Conservation (phyloP, 2,888 invertebrate genomes). For the Heliconius ethilla region DNA sequence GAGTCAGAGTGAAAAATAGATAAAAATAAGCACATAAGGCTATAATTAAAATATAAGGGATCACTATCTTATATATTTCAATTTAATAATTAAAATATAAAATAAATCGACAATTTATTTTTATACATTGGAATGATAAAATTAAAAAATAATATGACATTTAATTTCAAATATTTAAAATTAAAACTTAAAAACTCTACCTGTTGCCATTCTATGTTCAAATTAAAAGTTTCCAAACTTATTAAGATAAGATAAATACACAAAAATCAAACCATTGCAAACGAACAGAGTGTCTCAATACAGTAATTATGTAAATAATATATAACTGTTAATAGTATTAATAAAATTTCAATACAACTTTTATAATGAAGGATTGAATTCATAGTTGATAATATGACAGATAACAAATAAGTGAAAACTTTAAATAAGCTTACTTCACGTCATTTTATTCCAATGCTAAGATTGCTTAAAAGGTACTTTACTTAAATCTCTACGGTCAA, state of each 20-base stretch:
- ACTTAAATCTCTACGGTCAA: slow-evolving; percentile 39
- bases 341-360: neutral
- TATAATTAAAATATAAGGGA: too few relatives aligned
- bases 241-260: neutral
- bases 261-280: neutral
- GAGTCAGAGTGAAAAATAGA: too few relatives aligned
- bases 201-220: neutral
- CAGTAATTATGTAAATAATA: slow-evolving; percentile 1
- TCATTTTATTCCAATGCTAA: slow-evolving; percentile 46
- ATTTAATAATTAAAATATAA: too few relatives aligned
- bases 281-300: neutral
- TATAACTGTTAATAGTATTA: neutral
- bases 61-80: too few relatives aligned
- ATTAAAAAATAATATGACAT: neutral
- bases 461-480: slow-evolving; percentile 40
- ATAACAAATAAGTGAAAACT: slow-evolving; percentile 36
- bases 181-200: neutral
- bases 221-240: neutral
- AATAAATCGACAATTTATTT: too few relatives aligned
- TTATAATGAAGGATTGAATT: slow-evolving; percentile 29
- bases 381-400: slow-evolving; percentile 22
- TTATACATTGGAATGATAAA: too few relatives aligned
- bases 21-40: too few relatives aligned
- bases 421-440: slow-evolving; percentile 41
- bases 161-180: neutral